A percentile compares a stretch with the other conserved stretches of the same genome.
Evolutionary conservation across 2,888 invertebrate genomes (phyloP).

Genomic region (Polydrusus tereticollis): DNA sequence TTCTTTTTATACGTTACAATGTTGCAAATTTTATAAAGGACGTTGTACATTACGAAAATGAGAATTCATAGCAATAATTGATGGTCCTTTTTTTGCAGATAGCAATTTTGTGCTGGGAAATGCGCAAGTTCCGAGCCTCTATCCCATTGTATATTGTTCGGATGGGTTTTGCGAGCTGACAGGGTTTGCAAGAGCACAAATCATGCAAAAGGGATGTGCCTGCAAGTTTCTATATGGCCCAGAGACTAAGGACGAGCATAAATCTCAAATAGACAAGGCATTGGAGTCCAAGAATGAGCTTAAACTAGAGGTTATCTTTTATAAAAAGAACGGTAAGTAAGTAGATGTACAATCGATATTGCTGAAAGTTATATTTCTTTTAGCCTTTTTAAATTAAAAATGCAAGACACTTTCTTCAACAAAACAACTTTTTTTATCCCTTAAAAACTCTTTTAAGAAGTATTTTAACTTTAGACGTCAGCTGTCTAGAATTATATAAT

Average conservation of each 20-base stretch:
- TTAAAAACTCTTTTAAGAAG: too few relatives aligned
- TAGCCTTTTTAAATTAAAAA: too few relatives aligned
- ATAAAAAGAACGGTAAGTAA: constrained; percentile 91
- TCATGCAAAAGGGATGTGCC: constrained; percentile 97
- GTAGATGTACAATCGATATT: not conserved
- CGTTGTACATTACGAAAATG: too few relatives aligned
- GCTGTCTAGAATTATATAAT: not conserved
- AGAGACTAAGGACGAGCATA: constrained; percentile 91
- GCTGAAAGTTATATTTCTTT: not conserved
- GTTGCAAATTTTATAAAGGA: too few relatives aligned
- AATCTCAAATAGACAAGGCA: constrained; percentile 89
- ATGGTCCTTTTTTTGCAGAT: too few relatives aligned
- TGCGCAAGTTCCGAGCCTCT: constrained; percentile 88
- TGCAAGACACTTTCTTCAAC: too few relatives aligned
- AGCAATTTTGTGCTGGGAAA: constrained; percentile 97
- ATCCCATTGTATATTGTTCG: constrained; percentile 96
- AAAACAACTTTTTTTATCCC: too few relatives aligned
- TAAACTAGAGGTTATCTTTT: constrained; percentile 94
- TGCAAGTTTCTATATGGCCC: constrained; percentile 95
- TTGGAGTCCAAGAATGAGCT: constrained; percentile 92
- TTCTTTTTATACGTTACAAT: too few relatives aligned
- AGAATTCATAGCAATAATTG: too few relatives aligned
- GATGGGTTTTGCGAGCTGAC: constrained; percentile 97
- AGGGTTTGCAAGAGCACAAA: constrained; percentile 92
- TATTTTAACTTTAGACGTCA: not conserved